Base-by-base conservation (phyloP, 2,888 invertebrate genomes). In the Linnaemya vulpina region DNA sequence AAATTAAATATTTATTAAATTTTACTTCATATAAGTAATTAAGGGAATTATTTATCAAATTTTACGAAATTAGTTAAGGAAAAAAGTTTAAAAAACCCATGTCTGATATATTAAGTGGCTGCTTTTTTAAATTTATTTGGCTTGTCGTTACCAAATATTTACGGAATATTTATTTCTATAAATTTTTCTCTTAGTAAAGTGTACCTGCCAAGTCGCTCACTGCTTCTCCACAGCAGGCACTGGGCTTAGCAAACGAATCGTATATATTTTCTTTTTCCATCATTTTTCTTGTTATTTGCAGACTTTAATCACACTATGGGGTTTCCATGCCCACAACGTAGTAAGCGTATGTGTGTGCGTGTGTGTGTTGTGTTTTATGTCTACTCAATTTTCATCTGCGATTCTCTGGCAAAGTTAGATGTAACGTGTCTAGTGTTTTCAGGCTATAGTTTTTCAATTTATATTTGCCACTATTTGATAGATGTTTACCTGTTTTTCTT, bases 401-500 rank as follows among this genome's bases (percentile, higher is more conserved):
- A 17, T 7, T 71, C 63, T 53, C 7, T 22, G 35, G 51, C 40
- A 51, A 55, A 67, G 77, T 70, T 62, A 80, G 78, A 78, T 78
- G 84, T 70, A 74, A 71, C 58, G 74, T 85, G 82, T 79, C 78
- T 78, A 46, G 62, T 75, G 85, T 82, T 79, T 85, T 85, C 78
- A 82, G 85, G 85, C 85, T 82, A 78, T 75, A 78, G 83, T 84
- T 82, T 84, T 86, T 86, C 86, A 82, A 86, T 86, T 86, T 86
- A 82, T 86, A 86, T 86, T 86, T 84, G 82, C 86, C 84, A 86
- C 84, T 75, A 82, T 78, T 84, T 84, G 84, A 84, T 86, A 86
- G 82, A 84, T 81, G 84, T 58, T 74, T 76, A 83, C 77, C 75
- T 63, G 80, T 63, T 80, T 63, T 3, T 78, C 38, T 60, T 38